Evolutionary conservation across 2,797 vertebrate genomes (phyloP).

Genomic region (Pantherophis alleghaniensis): DNA sequence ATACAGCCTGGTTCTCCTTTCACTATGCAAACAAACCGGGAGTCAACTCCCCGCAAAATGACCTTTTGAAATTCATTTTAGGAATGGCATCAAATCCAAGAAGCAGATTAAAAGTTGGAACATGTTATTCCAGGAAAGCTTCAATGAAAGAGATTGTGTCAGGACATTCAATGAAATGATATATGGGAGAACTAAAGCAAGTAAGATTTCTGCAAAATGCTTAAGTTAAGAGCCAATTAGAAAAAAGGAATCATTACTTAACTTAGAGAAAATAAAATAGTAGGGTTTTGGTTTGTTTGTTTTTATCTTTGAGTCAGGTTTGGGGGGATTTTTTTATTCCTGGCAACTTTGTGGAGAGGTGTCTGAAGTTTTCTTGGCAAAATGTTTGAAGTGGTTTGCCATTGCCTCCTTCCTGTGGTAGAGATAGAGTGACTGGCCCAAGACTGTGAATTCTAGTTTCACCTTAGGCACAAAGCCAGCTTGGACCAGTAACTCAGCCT

Average conservation of each 20-base stretch:
- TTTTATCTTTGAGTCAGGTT: background rate
- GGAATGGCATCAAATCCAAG: background rate
- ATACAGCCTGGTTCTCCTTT: background rate
- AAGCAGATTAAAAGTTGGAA: conserved; percentile 16
- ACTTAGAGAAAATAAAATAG: background rate
- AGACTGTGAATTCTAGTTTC: background rate
- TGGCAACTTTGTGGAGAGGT: background rate
- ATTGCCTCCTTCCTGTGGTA: background rate
- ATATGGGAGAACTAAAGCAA: background rate
- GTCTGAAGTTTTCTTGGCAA: background rate
- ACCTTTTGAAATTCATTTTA: background rate
- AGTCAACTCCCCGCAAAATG: fast-evolving
- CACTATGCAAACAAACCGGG: fast-evolving
- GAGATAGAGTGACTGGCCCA: background rate
- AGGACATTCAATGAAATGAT: background rate
- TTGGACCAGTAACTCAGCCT: background rate
- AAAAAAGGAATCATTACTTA: conserved; percentile 9
- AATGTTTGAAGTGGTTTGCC: background rate
- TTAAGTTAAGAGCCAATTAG: background rate
- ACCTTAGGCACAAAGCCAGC: background rate
- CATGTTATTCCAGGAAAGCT: background rate
- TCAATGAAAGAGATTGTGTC: conserved; percentile 7
- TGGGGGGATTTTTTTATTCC: background rate
- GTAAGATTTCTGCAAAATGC: background rate
- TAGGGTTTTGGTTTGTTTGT: background rate